Conservation (phyloP, 2,888 invertebrate species). For the Cheilosia scutellata region DNA sequence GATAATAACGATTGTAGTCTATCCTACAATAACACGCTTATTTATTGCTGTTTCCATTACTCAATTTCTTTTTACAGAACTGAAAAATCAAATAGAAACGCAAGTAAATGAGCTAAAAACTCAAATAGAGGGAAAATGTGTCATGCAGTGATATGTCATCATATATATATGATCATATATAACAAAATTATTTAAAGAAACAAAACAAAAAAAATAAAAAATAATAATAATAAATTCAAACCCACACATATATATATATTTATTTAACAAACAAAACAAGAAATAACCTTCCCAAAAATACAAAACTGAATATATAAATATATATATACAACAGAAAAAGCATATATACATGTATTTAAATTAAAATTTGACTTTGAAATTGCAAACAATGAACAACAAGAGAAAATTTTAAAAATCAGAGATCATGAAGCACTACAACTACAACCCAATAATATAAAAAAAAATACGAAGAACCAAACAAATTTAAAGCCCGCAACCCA, state of each 20-base stretch:
- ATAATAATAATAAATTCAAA: slow-evolving; percentile 69
- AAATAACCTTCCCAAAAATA: slow-evolving; percentile 32
- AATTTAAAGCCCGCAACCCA: slow-evolving; percentile 37
- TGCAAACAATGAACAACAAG: slow-evolving; percentile 27
- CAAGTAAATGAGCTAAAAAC: slow-evolving; percentile 98
- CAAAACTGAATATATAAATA: slow-evolving; percentile 61
- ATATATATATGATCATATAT: slow-evolving; percentile 78
- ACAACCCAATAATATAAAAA: slow-evolving; percentile 20
- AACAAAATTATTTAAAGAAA: slow-evolving; percentile 73
- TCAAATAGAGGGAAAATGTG: slow-evolving; percentile 98
- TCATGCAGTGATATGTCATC: slow-evolving; percentile 93
- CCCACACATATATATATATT: slow-evolving; percentile 76
- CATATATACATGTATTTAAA: slow-evolving; percentile 53
- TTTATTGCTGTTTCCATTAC: slow-evolving; percentile 84
- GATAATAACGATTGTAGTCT: slow-evolving; percentile 81
- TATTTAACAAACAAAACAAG: slow-evolving; percentile 72
- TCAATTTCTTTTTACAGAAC: slow-evolving; percentile 90
- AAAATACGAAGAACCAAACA: slow-evolving; percentile 32
- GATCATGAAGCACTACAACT: slow-evolving; percentile 68
- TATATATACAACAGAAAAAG: slow-evolving; percentile 63
- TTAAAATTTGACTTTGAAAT: slow-evolving; percentile 45
- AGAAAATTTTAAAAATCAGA: slow-evolving; percentile 56
- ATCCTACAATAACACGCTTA: slow-evolving; percentile 84
- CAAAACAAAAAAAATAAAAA: slow-evolving; percentile 66
- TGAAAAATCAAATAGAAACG: slow-evolving; percentile 98